Percentiles rank a stretch among this genome's conserved stretches.
Conservation (phyloP, 2,113 vertebrate genomes). For the Platichthys stellatus region DNA sequence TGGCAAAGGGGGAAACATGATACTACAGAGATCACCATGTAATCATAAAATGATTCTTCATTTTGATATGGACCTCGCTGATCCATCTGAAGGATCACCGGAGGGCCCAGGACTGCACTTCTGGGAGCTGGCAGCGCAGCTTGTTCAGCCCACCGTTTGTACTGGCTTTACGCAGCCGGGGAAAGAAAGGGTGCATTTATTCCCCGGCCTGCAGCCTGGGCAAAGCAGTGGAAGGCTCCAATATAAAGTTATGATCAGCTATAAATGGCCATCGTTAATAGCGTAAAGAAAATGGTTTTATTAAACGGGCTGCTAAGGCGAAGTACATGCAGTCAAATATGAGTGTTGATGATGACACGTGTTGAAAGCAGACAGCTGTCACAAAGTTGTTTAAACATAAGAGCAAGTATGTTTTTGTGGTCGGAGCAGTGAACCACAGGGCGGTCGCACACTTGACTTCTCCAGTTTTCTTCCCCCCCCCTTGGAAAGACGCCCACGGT, state of each 20-base stretch:
- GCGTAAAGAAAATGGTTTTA: constrained; percentile 6
- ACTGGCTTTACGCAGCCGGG: constrained; percentile 44
- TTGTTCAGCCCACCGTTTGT: constrained; percentile 43
- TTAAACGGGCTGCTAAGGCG: constrained; percentile 38
- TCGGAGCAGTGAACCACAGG: constrained; percentile 57
- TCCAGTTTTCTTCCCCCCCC: constrained; percentile 50
- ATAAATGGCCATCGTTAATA: constrained; percentile 57
- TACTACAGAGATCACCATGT: background rate
- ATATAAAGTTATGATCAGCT: constrained; percentile 59
- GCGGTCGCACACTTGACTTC: constrained; percentile 60
- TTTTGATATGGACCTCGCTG: background rate
- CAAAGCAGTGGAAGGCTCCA: constrained; percentile 10
- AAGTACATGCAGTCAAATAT: constrained; percentile 13
- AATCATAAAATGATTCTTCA: background rate
- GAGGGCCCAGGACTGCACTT: constrained; percentile 21
- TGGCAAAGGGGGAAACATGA: background rate
- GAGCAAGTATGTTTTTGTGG: constrained; percentile 66
- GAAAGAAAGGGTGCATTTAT: constrained; percentile 49
- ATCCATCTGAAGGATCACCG: constrained; percentile 5
- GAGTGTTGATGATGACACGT: constrained; percentile 35
- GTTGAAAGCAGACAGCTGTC: constrained; percentile 47
- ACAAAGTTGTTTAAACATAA: constrained; percentile 67
- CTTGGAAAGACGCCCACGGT: constrained; percentile 40
- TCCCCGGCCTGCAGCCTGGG: constrained; percentile 33
- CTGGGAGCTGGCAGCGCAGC: constrained; percentile 20